phyloP scores from a whole-genome alignment of 2,113 vertebrate species.

The Genyomyrus donnyi region DNA sequence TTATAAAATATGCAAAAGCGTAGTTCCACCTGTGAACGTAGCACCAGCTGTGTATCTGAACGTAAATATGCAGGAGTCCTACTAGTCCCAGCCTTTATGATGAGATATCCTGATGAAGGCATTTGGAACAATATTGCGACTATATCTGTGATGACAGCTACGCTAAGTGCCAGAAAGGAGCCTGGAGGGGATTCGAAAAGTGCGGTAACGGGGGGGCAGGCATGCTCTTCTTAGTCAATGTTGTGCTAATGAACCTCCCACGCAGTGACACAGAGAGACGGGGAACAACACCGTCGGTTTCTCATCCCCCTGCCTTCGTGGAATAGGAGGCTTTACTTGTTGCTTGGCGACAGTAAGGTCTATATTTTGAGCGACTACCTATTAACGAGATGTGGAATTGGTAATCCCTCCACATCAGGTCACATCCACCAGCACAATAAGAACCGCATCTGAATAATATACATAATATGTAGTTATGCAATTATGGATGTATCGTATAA shows the following conservation, averaged over 20 bases:
- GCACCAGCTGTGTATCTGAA: not conserved
- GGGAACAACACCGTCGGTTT: conserved; percentile 20
- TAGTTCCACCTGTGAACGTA: not conserved
- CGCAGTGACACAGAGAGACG: conserved; percentile 15
- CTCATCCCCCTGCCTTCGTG: conserved; percentile 37
- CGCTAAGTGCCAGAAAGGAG: not conserved
- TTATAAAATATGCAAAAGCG: not conserved
- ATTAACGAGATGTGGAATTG: conserved; percentile 30
- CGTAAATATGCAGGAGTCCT: not conserved
- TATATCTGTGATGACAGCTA: not conserved
- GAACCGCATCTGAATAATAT: not conserved
- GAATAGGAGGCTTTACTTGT: conserved; percentile 59
- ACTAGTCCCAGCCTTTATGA: not conserved
- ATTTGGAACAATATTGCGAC: not conserved
- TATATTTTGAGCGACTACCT: conserved; percentile 49
- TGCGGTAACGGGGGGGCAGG: conserved; percentile 2
- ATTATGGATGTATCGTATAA: not conserved
- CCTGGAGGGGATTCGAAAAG: not conserved
- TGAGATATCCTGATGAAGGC: not conserved
- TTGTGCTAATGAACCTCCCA: conserved; percentile 22
- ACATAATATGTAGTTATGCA: too few relatives aligned
- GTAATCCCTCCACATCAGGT: not conserved
- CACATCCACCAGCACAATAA: not conserved
- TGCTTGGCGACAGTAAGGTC: conserved; percentile 66
- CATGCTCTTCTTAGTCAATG: conserved; percentile 19